Conservation (phyloP, 2,113 vertebrate species). For the Ciconia maguari region DNA sequence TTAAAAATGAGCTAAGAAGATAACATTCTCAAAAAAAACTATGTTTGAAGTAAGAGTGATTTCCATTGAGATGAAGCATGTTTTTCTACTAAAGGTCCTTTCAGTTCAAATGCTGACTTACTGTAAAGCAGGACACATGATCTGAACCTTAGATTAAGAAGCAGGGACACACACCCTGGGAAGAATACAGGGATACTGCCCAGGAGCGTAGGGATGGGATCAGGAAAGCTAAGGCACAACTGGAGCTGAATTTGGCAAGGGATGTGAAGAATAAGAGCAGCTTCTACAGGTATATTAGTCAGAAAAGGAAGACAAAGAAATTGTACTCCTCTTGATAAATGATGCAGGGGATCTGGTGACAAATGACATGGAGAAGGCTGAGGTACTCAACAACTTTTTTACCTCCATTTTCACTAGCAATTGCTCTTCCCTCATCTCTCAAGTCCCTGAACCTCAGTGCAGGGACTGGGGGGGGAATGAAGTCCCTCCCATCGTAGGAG, state of each 20-base stretch:
- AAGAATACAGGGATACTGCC: neutral
- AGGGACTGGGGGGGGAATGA: neutral
- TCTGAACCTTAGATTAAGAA: neutral
- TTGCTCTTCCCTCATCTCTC: neutral
- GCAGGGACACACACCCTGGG: neutral
- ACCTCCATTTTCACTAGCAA: neutral
- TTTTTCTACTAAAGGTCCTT: neutral
- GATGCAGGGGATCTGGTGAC: neutral
- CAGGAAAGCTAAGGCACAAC: neutral
- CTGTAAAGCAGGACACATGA: neutral
- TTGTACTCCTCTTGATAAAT: neutral
- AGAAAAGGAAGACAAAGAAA: neutral
- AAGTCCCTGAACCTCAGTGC: neutral
- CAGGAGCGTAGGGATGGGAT: rapidly evolving
- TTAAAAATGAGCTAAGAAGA: neutral
- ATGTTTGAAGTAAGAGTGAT: neutral
- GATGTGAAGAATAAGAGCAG: neutral
- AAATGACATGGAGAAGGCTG: neutral
- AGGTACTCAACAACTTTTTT: neutral
- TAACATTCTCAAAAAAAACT: neutral
- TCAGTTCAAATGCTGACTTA: neutral
- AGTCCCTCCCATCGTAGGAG: neutral
- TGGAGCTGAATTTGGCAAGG: neutral
- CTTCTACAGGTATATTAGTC: neutral
- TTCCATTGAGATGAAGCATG: neutral